A percentile compares a stretch with the other conserved stretches of the same genome.
These are phyloP conservation scores for Percopsis transmontana DNA, from an alignment of 2,113 vertebrate genomes.

Conservation along the genomic window DNA sequence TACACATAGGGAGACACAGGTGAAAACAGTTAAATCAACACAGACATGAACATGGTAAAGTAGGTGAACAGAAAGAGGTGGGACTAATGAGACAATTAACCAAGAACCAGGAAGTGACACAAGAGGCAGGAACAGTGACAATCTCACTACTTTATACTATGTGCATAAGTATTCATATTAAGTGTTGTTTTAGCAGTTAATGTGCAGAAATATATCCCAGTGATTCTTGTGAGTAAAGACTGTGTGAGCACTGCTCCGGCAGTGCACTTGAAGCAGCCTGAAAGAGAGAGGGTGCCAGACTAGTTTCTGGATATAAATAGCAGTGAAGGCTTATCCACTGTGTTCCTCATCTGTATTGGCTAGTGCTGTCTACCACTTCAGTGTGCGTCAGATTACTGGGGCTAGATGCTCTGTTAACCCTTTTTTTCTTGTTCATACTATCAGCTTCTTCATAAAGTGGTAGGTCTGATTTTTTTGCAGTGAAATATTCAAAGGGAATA, in stretches of 20 bases:
- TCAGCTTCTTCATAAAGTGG: not conserved
- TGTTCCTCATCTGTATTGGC: slow-evolving; percentile 67
- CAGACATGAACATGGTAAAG: too few species aligned
- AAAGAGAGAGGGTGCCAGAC: slow-evolving; percentile 62
- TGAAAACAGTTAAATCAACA: too few species aligned
- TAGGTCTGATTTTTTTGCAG: not conserved
- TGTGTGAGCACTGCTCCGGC: slow-evolving; percentile 42
- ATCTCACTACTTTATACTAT: not conserved
- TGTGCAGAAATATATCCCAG: slow-evolving; percentile 15
- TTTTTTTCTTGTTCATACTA: slow-evolving; percentile 4
- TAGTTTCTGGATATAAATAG: slow-evolving; percentile 74
- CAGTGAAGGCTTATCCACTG: slow-evolving; percentile 58
- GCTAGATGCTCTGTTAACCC: slow-evolving; percentile 21
- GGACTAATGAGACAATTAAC: too few species aligned
- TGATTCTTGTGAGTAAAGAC: slow-evolving; percentile 14
- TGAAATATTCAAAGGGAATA: not conserved
- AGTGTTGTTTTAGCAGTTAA: slow-evolving; percentile 23
- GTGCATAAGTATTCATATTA: not conserved
- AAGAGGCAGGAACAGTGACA: too few species aligned
- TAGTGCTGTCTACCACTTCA: slow-evolving; percentile 53
- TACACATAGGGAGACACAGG: too few species aligned
- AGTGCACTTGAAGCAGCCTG: slow-evolving; percentile 48
- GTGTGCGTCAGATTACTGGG: slow-evolving; percentile 32
- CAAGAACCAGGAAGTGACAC: too few species aligned
- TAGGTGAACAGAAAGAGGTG: too few species aligned